Percentiles rank a stretch among this genome's conserved stretches.
Evolutionary conservation across 2,113 vertebrate species (phyloP).

Genomic region (Petrocephalus microphthalmus): DNA sequence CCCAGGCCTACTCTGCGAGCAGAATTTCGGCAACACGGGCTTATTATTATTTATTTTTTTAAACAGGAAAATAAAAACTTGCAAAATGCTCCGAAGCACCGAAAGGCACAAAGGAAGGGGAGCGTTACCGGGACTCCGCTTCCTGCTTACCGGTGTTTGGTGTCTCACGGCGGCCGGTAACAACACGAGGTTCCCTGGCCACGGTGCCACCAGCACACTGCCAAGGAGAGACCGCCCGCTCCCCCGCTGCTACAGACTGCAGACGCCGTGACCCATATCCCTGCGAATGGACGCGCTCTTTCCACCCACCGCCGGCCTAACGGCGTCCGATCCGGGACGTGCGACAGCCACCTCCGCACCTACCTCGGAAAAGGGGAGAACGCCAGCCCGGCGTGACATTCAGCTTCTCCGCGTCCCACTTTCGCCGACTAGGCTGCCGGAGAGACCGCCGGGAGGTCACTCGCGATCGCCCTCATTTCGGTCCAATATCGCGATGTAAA

Average conservation of each 20-base stretch:
- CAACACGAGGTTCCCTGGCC: not conserved
- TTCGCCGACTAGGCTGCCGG: not conserved
- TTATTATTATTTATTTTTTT: too few relatives aligned
- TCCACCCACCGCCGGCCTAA: not conserved
- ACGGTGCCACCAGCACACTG: not conserved
- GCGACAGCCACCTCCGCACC: not conserved
- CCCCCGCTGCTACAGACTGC: constrained; percentile 21
- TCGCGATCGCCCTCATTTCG: not conserved
- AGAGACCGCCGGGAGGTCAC: not conserved
- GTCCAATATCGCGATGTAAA: not conserved
- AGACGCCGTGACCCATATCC: constrained; percentile 30
- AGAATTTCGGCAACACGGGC: not conserved
- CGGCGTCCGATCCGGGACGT: not conserved
- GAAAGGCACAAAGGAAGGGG: not conserved
- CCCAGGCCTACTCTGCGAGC: constrained; percentile 22
- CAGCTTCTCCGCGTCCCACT: not conserved
- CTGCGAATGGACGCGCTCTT: not conserved
- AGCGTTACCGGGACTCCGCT: not conserved
- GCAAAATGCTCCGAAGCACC: not conserved
- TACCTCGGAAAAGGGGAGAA: not conserved
- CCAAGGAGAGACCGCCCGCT: not conserved
- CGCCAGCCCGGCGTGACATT: not conserved
- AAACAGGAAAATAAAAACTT: not conserved
- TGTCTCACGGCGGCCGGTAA: not conserved
- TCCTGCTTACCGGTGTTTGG: not conserved